Evolutionary conservation across 2,113 vertebrate species (phyloP), one percentile per base, ranked within the genome.

Genomic region (Mus spicilegus): DNA sequence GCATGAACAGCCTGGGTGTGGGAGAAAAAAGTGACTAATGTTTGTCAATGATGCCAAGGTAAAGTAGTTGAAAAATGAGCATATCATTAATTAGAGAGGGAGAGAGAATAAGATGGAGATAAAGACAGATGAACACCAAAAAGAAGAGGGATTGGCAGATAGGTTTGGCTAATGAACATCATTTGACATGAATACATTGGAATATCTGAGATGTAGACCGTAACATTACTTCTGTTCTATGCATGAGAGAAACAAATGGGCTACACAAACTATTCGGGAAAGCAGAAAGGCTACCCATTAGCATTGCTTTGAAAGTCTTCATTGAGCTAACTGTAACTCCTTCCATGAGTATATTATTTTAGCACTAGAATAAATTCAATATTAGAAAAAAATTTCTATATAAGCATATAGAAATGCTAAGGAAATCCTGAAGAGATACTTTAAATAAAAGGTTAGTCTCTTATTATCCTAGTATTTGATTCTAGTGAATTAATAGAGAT

Each of bases 1-100:
- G 70, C 19, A 89, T 95, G 95, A 98, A 97, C 97, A 98, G 97
- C 87, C 94, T 98, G 97, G 20, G 69, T 98, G 97, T 97, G 98
- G 97, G 95, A 96, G 96, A 93, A 78, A 95, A 95, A 94, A 93
- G 89, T 92, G 73, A 93, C 85, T 65, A 92, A 96, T 92, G 87
- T 81, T 98, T 96, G 89, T 91, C 73, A 96, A 61, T 95, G 90
- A 92, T 96, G 97, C 97, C 97, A 96, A 97, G 93, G 97, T 97
- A 96, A 86, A 96, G 84, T 86, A 89, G 86, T 90, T 94, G 70
- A 97, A 91, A 96, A 94, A 87, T 96, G 95, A 95, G 76, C 92
- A 84, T 96, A 84, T 22, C 65, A 96, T 65, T 58, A 93, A 92
- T 81, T 72, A 1, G 7, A 78, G 19, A 77, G 56, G 13, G 1